Conservation (phyloP, 1,140 invertebrate species). For the Drosophila gunungcola region DNA sequence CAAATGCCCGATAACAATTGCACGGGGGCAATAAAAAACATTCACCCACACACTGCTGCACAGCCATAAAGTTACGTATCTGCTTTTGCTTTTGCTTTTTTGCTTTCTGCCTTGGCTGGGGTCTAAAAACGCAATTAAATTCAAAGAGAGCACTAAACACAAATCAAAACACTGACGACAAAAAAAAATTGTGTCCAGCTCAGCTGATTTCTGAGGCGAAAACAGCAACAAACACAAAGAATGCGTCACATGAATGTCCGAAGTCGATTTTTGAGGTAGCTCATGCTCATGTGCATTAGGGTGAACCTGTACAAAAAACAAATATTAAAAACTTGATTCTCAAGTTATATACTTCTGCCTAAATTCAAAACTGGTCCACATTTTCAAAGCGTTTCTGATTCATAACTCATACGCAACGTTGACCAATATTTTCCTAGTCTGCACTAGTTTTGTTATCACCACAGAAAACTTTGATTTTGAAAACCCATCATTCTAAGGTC, state of each 20-base stretch:
- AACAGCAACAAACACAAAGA: conserved; percentile 32
- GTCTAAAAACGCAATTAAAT: conserved; percentile 41
- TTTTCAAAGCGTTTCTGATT: not conserved
- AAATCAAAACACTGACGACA: conserved; percentile 17
- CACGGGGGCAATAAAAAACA: conserved; percentile 5
- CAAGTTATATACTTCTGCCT: no score
- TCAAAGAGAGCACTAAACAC: conserved; percentile 21
- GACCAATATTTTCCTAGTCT: no score
- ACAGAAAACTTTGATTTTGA: no score
- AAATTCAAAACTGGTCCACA: not conserved
- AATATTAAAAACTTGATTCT: no score
- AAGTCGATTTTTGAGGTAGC: conserved; percentile 26
- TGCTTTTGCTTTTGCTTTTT: conserved; percentile 3
- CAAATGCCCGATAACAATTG: conserved; percentile 38
- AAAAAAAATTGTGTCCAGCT: conserved; percentile 38
- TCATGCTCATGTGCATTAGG: conserved; percentile 2
- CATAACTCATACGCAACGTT: not conserved
- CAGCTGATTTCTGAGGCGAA: conserved; percentile 31
- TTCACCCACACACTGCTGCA: conserved; percentile 6
- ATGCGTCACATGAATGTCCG: conserved; percentile 40
- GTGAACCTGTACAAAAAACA: not conserved
- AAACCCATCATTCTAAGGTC: not conserved
- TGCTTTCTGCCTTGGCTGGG: conserved; percentile 12
- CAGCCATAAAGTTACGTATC: conserved; percentile 4
- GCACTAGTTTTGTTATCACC: no score